These are phyloP conservation scores for Dufourea novaeangliae DNA, from an alignment of 1,140 invertebrate species.

Conservation along the genomic window DNA sequence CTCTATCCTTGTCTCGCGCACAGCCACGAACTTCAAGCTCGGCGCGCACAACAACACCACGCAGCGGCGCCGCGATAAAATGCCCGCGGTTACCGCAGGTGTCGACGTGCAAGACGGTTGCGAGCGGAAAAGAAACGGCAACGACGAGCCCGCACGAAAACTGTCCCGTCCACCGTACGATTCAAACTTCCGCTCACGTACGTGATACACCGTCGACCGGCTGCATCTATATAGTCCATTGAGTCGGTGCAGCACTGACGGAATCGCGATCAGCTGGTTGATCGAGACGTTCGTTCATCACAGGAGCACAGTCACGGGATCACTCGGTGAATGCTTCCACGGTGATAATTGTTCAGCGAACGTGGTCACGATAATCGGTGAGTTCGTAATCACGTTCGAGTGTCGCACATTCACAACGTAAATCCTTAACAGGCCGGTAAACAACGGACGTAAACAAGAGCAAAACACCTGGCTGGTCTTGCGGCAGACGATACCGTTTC, in stretches of 20 bases:
- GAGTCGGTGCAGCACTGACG: slow-evolving; percentile 48
- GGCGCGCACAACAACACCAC: slow-evolving; percentile 50
- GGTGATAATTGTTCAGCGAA: neutral
- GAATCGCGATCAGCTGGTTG: slow-evolving; percentile 60
- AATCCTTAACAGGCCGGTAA: neutral
- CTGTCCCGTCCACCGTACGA: neutral
- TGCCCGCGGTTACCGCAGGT: slow-evolving; percentile 54
- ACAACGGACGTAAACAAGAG: neutral
- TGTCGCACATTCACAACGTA: neutral
- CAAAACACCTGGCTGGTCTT: neutral
- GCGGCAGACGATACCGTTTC: neutral
- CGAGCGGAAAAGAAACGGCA: neutral
- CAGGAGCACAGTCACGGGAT: neutral
- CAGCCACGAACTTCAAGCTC: slow-evolving; percentile 56
- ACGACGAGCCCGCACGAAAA: slow-evolving; percentile 26
- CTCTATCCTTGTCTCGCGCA: slow-evolving; percentile 45
- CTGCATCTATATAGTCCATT: slow-evolving; percentile 42
- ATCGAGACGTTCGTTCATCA: slow-evolving; percentile 26
- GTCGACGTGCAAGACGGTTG: slow-evolving; percentile 23
- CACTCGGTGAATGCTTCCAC: neutral
- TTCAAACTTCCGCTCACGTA: slow-evolving; percentile 27
- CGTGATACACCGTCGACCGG: slow-evolving; percentile 15
- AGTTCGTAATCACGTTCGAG: neutral
- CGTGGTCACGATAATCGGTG: too few species aligned
- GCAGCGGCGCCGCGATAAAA: slow-evolving; percentile 58